Conservation (phyloP, 2,113 vertebrate species). For the Grammomys dolichurus region DNA sequence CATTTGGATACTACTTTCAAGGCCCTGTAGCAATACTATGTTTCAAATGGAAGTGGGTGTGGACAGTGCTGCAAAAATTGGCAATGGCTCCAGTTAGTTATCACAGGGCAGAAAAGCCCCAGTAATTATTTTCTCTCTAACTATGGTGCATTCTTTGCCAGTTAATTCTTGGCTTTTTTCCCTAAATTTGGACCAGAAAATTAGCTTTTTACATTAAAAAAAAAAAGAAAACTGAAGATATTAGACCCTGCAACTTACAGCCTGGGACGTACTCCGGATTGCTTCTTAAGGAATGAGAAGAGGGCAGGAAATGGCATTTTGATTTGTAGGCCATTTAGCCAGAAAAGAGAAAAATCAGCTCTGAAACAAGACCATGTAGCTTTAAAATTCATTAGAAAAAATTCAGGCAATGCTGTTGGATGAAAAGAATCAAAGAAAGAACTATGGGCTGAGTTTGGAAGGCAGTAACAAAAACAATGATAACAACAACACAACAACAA, state of each 20-base stretch:
- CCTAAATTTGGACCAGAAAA: slow-evolving; percentile 70
- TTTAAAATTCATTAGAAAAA: slow-evolving; percentile 52
- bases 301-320: slow-evolving; percentile 48
- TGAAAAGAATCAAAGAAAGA: slow-evolving; percentile 67
- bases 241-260: neutral
- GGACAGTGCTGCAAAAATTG: slow-evolving; percentile 49
- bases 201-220: neutral
- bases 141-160: slow-evolving; percentile 55
- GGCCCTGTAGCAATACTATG: slow-evolving; percentile 54
- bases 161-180: slow-evolving; percentile 70
- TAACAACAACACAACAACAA: neutral
- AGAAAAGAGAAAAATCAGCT: slow-evolving; percentile 61
- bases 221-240: slow-evolving; percentile 9
- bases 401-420: slow-evolving; percentile 17
- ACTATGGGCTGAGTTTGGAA: slow-evolving; percentile 24
- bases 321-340: slow-evolving; percentile 54
- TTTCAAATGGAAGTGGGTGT: slow-evolving; percentile 72
- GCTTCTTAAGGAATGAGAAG: neutral
- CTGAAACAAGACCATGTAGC: slow-evolving; percentile 62
- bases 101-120: slow-evolving; percentile 67
- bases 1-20: slow-evolving; percentile 44
- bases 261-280: neutral
- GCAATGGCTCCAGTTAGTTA: slow-evolving; percentile 52
- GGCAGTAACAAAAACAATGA: neutral
- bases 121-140: slow-evolving; percentile 69